These are phyloP conservation scores for Mus spicilegus DNA, from an alignment of 2,113 vertebrate genomes.

Conservation along the genomic window DNA sequence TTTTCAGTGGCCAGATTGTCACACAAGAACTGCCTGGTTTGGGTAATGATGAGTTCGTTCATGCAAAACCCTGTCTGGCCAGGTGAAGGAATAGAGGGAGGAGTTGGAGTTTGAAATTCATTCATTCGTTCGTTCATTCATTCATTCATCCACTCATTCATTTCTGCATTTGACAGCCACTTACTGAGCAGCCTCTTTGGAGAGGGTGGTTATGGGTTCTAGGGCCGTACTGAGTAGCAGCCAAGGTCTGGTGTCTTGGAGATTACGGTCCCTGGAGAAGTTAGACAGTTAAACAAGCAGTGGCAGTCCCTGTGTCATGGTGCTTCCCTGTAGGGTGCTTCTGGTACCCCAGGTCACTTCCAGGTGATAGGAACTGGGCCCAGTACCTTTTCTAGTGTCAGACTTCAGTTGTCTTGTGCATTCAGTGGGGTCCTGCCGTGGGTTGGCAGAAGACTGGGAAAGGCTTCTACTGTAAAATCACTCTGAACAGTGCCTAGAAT, in stretches of 20 bases:
- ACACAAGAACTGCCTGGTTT: background rate
- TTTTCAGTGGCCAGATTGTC: background rate
- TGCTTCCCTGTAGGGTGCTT: background rate
- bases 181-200: background rate
- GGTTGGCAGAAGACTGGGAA: background rate
- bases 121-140: background rate
- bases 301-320: rapidly evolving
- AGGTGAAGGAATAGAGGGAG: background rate
- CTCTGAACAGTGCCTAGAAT: background rate
- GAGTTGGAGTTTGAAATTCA: background rate
- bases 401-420: background rate
- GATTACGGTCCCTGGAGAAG: background rate
- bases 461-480: background rate
- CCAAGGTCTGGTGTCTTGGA: background rate
- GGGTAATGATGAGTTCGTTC: background rate
- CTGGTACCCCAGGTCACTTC: rapidly evolving
- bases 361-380: background rate
- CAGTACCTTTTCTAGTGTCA: background rate
- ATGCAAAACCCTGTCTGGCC: background rate
- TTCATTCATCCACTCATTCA: background rate
- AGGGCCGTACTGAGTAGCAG: no score
- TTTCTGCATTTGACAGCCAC: background rate
- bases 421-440: background rate
- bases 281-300: background rate
- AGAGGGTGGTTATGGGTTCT: background rate